Evolutionary conservation across 2,113 vertebrate species (phyloP).

Genomic region (Gasterosteus nipponicus): DNA sequence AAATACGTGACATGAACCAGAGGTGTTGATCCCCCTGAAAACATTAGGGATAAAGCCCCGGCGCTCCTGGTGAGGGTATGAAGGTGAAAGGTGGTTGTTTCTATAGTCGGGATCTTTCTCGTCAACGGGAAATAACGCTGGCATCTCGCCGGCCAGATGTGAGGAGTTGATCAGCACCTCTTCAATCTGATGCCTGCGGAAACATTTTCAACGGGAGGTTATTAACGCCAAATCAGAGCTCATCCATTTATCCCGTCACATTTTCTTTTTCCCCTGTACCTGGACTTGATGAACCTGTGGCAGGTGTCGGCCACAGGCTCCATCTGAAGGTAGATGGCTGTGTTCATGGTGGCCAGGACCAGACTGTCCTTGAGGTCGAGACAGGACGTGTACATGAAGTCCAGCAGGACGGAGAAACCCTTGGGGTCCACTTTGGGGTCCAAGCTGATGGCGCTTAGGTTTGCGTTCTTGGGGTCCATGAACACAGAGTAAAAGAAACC

Average conservation of each 20-base stretch:
- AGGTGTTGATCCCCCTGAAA: constrained; percentile 88
- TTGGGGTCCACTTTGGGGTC: constrained; percentile 92
- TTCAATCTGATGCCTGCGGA: constrained; percentile 55
- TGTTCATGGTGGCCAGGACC: constrained; percentile 90
- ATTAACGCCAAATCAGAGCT: constrained; percentile 13
- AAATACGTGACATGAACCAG: constrained; percentile 89
- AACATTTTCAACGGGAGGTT: constrained; percentile 7
- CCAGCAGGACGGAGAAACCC: constrained; percentile 92
- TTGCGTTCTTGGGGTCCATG: constrained; percentile 90
- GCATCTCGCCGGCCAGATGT: constrained; percentile 72
- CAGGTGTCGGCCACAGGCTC: constrained; percentile 97
- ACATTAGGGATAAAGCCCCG: constrained; percentile 83
- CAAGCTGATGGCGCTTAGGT: constrained; percentile 89
- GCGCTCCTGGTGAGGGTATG: constrained; percentile 77
- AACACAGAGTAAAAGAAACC: constrained; percentile 97
- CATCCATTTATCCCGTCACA: background rate
- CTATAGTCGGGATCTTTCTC: constrained; percentile 72
- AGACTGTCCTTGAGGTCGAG: constrained; percentile 89
- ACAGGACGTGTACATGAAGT: constrained; percentile 98
- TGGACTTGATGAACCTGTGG: constrained; percentile 92
- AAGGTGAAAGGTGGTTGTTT: constrained; percentile 66
- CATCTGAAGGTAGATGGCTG: constrained; percentile 96
- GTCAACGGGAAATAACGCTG: constrained; percentile 79
- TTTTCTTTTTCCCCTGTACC: constrained; percentile 73
- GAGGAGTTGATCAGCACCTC: constrained; percentile 44